Evolutionary conservation across 2,797 vertebrate genomes (phyloP).

Genomic region (Poecilia gillii): DNA sequence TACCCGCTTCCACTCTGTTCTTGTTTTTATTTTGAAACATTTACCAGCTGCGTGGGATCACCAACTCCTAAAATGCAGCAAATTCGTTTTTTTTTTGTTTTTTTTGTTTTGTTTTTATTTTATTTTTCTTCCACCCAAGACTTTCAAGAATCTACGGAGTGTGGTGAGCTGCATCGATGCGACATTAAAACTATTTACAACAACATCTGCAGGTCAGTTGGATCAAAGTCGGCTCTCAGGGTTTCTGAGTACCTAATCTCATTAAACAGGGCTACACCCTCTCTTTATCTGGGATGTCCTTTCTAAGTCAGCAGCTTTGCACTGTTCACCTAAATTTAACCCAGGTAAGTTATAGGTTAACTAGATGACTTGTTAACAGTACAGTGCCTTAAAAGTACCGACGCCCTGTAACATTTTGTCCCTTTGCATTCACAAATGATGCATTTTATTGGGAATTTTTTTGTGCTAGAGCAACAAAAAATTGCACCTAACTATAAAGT

Average conservation of each 20-base stretch:
- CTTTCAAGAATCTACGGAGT: slow-evolving; percentile 13
- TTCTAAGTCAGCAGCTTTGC: slow-evolving; percentile 37
- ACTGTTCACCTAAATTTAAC: slow-evolving; percentile 26
- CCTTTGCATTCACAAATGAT: background rate
- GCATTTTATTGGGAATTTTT: background rate
- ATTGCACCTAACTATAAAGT: background rate
- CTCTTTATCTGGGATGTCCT: slow-evolving; percentile 40
- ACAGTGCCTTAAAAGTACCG: background rate
- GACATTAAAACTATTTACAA: slow-evolving; percentile 19
- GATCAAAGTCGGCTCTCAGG: slow-evolving; percentile 25
- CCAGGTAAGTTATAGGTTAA: slow-evolving; percentile 20
- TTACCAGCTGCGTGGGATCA: slow-evolving; percentile 13
- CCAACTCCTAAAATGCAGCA: slow-evolving; percentile 7
- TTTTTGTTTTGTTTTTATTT: too few species aligned
- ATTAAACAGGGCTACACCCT: slow-evolving; percentile 45
- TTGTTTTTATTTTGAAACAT: slow-evolving; percentile 25
- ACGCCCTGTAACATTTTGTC: background rate
- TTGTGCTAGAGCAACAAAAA: background rate
- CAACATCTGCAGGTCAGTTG: slow-evolving; percentile 17
- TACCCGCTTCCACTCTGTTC: slow-evolving; percentile 7
- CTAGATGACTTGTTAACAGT: background rate
- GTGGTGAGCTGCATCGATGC: slow-evolving; percentile 3
- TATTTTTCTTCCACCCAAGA: background rate
- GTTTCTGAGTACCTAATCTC: slow-evolving; percentile 37
- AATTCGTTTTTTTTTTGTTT: slow-evolving; percentile 10